Percentiles rank a stretch among this genome's conserved stretches.
Evolutionary conservation across 1,140 invertebrate genomes (phyloP).

Genomic region (Sminthurinus signatus): DNA sequence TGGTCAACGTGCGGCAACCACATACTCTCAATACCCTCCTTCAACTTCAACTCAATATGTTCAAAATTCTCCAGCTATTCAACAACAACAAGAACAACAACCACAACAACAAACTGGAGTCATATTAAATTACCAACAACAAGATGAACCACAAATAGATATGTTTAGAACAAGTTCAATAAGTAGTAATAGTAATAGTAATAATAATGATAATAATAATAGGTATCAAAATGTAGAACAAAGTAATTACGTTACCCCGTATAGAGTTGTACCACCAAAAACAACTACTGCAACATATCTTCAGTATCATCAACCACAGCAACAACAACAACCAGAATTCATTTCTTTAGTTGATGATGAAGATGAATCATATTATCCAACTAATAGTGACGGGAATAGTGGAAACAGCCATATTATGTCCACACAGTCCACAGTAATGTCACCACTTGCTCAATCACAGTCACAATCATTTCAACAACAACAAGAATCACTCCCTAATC

Average conservation of each 20-base stretch:
- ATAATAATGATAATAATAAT: too few relatives aligned
- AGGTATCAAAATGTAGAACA: constrained; percentile 16
- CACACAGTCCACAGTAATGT: not conserved
- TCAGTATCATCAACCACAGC: not conserved
- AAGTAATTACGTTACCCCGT: constrained; percentile 21
- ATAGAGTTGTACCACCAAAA: constrained; percentile 6
- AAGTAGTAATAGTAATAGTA: not conserved
- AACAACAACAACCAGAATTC: constrained; percentile 26
- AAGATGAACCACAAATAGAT: not conserved
- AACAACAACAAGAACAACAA: not conserved
- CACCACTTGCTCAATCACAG: constrained; percentile 3
- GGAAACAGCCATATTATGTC: constrained; percentile 7
- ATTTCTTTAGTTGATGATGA: constrained; percentile 36
- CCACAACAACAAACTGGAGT: not conserved
- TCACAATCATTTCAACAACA: constrained; percentile 4
- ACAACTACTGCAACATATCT: constrained; percentile 1
- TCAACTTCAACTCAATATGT: not conserved
- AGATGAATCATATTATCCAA: constrained; percentile 4
- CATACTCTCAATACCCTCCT: not conserved
- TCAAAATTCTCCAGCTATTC: not conserved
- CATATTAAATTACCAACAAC: not conserved
- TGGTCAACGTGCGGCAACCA: too few relatives aligned
- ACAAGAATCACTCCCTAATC: not conserved
- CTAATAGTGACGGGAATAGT: not conserved
- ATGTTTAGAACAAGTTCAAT: not conserved